Base-by-base conservation (phyloP, 2,797 vertebrate genomes). In the Paratrypauchen microcephalus region DNA sequence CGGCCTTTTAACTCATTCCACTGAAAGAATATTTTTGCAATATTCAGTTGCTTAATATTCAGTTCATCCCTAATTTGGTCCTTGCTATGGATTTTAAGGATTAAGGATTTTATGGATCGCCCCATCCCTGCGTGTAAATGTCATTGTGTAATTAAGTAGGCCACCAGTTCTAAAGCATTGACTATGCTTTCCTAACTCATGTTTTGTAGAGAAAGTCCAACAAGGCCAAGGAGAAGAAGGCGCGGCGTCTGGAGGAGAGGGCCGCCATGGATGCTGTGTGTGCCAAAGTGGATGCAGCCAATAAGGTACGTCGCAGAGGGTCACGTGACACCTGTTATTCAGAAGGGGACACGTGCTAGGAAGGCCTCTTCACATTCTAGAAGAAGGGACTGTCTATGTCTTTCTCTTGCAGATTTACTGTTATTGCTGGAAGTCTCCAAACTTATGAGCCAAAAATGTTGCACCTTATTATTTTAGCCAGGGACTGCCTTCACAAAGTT, bases 221-320 rank as follows among this genome's bases (percentile, higher is more conserved):
- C 88, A 91, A 91, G 91, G 96, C 95, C 2, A 97, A 96, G 86
- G 96, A 97, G 86, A 98, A 97, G 94, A 98, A 98, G 86, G 96
- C 96, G 68, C 94, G 94, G 72, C 92, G 96, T 11, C 73, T 94
- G 83, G 96, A 98, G 82, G 96, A 98, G 83, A 91, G 96, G 57
- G 96, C 96, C 0, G 96, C 96, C 23, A 97, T 97, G 96, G 96
- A 96, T 0, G 96, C 96, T 0, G 94, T 97, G n/a, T 97, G 95
- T 11, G 96, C 96, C 73, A 96, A 96, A 85, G 96, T 98, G 84
- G 96, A 97, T 0, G 94, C 96, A 0, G 97, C 97, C 82, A 98
- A 98, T 89, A 95, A 97, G 94, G 97, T 96, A 76, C 90, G 50
- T 60, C 61, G 7, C 2, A 52, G 9, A 23, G 39, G 16, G 59